A percentile compares a stretch with the other conserved stretches of the same genome.
Conservation (phyloP, 2,113 vertebrate species). For the Hiodon tergisus region DNA sequence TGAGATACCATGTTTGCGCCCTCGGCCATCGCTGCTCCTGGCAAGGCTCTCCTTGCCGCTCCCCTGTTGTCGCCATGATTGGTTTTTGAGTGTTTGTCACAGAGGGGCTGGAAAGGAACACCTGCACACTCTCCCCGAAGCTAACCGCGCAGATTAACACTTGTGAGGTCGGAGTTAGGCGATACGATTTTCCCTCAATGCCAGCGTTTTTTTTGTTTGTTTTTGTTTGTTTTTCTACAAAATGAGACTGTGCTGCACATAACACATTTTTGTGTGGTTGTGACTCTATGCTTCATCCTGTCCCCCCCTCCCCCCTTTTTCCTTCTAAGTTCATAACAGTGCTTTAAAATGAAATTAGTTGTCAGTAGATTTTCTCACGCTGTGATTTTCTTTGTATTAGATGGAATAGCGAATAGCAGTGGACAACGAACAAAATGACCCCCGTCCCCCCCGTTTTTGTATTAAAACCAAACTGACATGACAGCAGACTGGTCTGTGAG, state of each 20-base stretch:
- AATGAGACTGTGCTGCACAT: too few relatives aligned
- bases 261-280: too few relatives aligned
- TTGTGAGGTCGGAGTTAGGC: background rate
- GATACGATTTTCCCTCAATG: background rate
- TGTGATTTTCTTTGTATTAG: too few relatives aligned
- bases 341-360: too few relatives aligned
- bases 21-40: constrained; percentile 65
- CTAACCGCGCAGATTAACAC: background rate
- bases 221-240: background rate
- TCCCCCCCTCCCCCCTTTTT: too few relatives aligned
- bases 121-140: background rate
- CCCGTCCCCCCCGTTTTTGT: constrained; percentile 28
- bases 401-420: too few relatives aligned
- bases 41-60: constrained; percentile 30
- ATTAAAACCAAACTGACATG: background rate
- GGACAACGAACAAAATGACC: background rate
- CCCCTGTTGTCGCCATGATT: constrained; percentile 7
- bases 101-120: constrained; percentile 1
- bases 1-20: constrained; percentile 70
- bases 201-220: constrained; percentile 20
- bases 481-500: background rate
- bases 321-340: too few relatives aligned
- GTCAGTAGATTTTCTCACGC: too few relatives aligned
- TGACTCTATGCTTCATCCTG: too few relatives aligned
- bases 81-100: background rate